These are phyloP conservation scores for Diorhabda carinulata DNA, from an alignment of 1,140 invertebrate species.

Conservation along the genomic window DNA sequence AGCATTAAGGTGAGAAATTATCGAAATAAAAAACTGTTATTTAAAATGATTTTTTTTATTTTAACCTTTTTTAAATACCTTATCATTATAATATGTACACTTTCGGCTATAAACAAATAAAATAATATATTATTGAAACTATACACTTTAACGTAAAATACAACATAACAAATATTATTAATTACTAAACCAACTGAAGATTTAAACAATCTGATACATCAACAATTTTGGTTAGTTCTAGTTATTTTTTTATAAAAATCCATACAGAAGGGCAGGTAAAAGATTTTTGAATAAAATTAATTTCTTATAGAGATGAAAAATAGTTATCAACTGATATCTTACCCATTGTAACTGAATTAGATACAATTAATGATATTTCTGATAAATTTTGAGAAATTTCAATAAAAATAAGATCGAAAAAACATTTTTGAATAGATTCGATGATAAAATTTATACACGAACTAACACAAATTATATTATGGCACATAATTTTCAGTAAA, in stretches of 20 bases:
- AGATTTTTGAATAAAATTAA: background rate
- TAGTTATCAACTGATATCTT: background rate
- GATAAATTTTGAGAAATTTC: background rate
- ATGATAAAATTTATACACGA: no score
- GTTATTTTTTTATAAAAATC: background rate
- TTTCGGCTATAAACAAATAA: constrained; percentile 11
- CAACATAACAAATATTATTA: constrained; percentile 9
- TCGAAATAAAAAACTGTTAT: background rate
- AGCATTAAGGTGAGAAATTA: no score
- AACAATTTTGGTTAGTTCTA: constrained; percentile 2
- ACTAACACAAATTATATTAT: no score
- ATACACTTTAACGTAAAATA: constrained; percentile 14
- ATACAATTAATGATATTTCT: background rate
- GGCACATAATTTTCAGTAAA: no score
- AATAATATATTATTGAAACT: constrained; percentile 17
- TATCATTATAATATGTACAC: constrained; percentile 2
- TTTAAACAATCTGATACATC: background rate
- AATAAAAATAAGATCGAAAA: background rate
- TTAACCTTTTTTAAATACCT: constrained; percentile 11
- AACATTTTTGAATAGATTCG: no score
- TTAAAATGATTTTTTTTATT: background rate
- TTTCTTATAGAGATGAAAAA: background rate
- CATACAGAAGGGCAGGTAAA: background rate
- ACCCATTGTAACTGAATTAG: no score
- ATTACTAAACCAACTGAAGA: constrained; percentile 3